A percentile compares a stretch with the other conserved stretches of the same genome.
These are phyloP conservation scores for Candidula unifasciata DNA, from an alignment of 2,888 invertebrate genomes.

Conservation along the genomic window DNA sequence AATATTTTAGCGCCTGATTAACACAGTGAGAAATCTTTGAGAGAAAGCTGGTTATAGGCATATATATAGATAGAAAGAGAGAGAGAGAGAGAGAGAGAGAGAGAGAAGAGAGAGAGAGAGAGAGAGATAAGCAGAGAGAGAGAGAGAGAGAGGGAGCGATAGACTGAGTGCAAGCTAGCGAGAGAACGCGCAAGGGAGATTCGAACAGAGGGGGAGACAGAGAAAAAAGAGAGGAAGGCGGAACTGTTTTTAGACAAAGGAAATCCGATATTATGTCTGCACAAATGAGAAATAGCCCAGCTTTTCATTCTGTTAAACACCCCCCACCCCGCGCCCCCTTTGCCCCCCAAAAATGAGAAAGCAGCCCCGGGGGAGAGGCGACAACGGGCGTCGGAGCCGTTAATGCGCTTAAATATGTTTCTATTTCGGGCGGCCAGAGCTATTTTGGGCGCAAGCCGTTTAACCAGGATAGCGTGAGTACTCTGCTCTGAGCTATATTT, in stretches of 20 bases:
- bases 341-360: neutral
- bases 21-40: neutral
- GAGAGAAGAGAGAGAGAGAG: conserved; percentile 28
- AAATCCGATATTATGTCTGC: too few species aligned
- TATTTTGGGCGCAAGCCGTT: neutral
- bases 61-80: conserved; percentile 3
- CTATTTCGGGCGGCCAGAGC: conserved; percentile 2
- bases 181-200: conserved; percentile 29
- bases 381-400: neutral
- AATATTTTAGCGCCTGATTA: too few species aligned
- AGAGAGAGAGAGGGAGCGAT: conserved; percentile 1
- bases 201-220: neutral
- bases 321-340: neutral
- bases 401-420: conserved; percentile 26
- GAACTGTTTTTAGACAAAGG: too few species aligned
- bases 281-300: too few species aligned
- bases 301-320: too few species aligned
- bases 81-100: neutral
- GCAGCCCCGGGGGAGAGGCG: neutral
- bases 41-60: neutral
- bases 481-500: neutral
- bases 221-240: conserved; percentile 7
- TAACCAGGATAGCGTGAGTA: neutral
- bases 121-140: conserved; percentile 5
- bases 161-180: conserved; percentile 15